These are phyloP conservation scores for Perca flavescens DNA, from an alignment of 2,113 vertebrate genomes.

Conservation along the genomic window DNA sequence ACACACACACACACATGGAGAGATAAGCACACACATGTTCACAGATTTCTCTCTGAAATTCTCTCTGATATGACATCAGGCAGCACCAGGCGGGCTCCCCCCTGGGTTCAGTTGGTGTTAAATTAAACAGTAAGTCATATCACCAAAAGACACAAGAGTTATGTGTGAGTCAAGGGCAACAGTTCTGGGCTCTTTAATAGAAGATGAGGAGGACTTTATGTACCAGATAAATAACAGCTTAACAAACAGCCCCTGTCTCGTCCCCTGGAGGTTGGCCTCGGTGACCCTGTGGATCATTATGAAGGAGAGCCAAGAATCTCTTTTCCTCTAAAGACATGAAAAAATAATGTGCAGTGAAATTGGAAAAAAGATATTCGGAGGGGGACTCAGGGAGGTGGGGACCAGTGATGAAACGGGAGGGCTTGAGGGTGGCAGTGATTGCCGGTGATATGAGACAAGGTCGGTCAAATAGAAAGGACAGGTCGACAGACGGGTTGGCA, in stretches of 20 bases:
- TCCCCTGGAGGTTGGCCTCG: slow-evolving; percentile 70
- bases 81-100: slow-evolving; percentile 60
- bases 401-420: slow-evolving; percentile 50
- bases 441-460: slow-evolving; percentile 63
- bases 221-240: slow-evolving; percentile 82
- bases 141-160: slow-evolving; percentile 79
- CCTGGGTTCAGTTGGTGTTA: slow-evolving; percentile 71
- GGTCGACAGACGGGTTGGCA: slow-evolving; percentile 48
- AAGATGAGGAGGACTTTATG: slow-evolving; percentile 81
- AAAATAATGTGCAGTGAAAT: slow-evolving; percentile 74
- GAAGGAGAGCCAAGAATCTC: slow-evolving; percentile 73
- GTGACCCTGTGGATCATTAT: slow-evolving; percentile 71
- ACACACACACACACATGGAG: not conserved
- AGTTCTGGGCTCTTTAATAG: slow-evolving; percentile 79
- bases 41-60: slow-evolving; percentile 14
- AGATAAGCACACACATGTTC: slow-evolving; percentile 46
- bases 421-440: slow-evolving; percentile 44
- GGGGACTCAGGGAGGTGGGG: slow-evolving; percentile 56
- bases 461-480: slow-evolving; percentile 57
- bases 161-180: slow-evolving; percentile 81
- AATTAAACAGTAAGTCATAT: slow-evolving; percentile 82
- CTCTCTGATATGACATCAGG: slow-evolving; percentile 75
- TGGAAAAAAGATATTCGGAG: slow-evolving; percentile 60
- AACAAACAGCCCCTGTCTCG: slow-evolving; percentile 77
- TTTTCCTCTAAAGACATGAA: slow-evolving; percentile 72